Evolutionary conservation across 2,113 vertebrate genomes (phyloP), one percentile per base, ranked within the genome.

Genomic region (Laterallus jamaicensis): DNA sequence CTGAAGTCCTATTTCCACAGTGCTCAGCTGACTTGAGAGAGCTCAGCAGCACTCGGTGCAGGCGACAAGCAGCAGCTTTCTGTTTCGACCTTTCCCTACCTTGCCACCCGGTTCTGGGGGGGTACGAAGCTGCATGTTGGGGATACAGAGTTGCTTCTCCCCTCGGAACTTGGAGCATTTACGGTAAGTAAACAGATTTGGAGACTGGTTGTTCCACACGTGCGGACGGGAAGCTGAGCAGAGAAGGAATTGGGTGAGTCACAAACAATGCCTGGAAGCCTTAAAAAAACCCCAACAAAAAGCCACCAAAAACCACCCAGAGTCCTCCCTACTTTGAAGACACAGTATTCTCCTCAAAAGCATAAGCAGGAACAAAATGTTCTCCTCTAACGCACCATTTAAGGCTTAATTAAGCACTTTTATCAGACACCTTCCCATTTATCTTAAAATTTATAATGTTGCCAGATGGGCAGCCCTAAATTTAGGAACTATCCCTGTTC

Each of bases 211-310:
- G 26, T 79, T 85, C 75, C 89, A 95, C 84, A 62, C 31, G 44
- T 90, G 81, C 8, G 16, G n/a, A 22, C n/a, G 9, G 82, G 96
- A 96, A 94, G 66, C 79, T 47, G 55, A 94, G 71, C 87, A 0
- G 9, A 88, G 55, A 96, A 87, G 62, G 81, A 91, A 90, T 42
- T 50, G 16, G 50, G 86, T 91, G 92, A 95, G 59, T 85, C 87
- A 94, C 1, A 1, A 95, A 97, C 94, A 96, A 96, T 97, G 90
- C 94, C 94, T 80, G 96, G 96, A 97, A 97, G 85, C 91, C 31
- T 37, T 2, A 83, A 85, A 90, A 92, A 31, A 55, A 50, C 22
- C 10, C 12, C 7, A 40, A n/a, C 15, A 55, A 32, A 5, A 49
- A 20, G 20, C 11, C 52, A 26, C 52, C 25, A 28, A 40, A 56